Evolutionary conservation across 2,888 invertebrate species (phyloP).

Genomic region (Mimachlamys varia): DNA sequence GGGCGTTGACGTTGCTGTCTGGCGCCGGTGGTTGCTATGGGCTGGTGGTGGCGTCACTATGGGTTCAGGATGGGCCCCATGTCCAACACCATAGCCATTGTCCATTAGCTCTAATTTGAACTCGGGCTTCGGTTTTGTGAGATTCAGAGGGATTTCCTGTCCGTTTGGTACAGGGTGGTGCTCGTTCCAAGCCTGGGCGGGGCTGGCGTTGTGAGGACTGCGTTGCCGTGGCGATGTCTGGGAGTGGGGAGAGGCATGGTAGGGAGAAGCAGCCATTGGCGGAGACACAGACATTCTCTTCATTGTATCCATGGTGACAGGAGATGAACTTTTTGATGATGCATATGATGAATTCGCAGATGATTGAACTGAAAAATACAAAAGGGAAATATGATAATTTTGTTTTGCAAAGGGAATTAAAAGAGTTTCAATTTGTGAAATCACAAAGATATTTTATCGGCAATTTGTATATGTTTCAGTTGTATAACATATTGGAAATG

Average conservation of each 20-base stretch:
- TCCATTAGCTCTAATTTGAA: constrained; percentile 51
- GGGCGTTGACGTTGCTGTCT: constrained; percentile 81
- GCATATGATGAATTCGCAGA: constrained; percentile 53
- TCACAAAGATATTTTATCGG: too few species aligned
- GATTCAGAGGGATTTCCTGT: constrained; percentile 91
- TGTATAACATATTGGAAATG: neutral
- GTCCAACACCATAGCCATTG: constrained; percentile 42
- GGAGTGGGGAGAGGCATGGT: constrained; percentile 65
- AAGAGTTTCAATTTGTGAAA: neutral
- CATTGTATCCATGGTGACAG: constrained; percentile 60
- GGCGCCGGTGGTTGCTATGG: constrained; percentile 70
- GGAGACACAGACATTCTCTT: constrained; percentile 63
- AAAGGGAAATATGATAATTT: constrained; percentile 34
- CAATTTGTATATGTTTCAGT: too few species aligned
- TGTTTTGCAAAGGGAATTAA: neutral
- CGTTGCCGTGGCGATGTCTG: constrained; percentile 58
- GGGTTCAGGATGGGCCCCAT: constrained; percentile 49
- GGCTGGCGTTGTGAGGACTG: constrained; percentile 56
- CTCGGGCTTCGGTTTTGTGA: constrained; percentile 90
- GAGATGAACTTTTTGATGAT: constrained; percentile 57
- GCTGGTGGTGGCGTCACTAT: constrained; percentile 74
- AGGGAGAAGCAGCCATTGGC: constrained; percentile 66
- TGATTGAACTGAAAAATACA: constrained; percentile 63
- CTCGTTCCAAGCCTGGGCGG: constrained; percentile 51
- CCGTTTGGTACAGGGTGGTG: constrained; percentile 49